Base-by-base conservation (phyloP, 37 sponge, comb jelly and placozoan species). In the Ephydatia muelleri region DNA sequence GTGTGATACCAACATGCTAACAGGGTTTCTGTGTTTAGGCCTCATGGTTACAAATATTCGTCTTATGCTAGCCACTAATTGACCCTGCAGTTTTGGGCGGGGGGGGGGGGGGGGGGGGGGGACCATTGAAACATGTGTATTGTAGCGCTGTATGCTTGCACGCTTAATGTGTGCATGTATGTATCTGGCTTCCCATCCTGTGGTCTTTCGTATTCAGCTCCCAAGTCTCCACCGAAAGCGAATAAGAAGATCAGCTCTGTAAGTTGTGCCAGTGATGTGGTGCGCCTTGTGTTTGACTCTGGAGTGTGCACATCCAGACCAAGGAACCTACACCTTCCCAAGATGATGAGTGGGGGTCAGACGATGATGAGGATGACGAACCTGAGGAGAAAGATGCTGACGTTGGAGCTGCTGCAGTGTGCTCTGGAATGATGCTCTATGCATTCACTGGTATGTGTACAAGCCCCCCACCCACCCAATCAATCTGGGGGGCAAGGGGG, bases 381-480 rank as follows among this genome's bases (percentile, higher is more conserved):
- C 73, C 70, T 49, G 36, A 32, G 34, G 80, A 83, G 22, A 85
- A 89, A 37, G 79, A 78, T 32, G 91, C 78, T 9, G 75, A 78
- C 5, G 79, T 37, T 31, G 73, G 72, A 38, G 85, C 16, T 11
- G 80, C 37, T 39, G 72, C 26, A 2, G 80, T 25, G 23, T 5
- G 33, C 35, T 33, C 57, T 2, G 84, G 80, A 34, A 26, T 65
- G 3, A 69, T 91, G 19, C 37, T 91, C 30, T 87, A 91, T 72
- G 76, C 85, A 82, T 90, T 90, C 48, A 40, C 30, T 38, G 85
- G 90, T 90, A 49, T 75, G 84, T 49, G 27, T 38, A 27, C 25
- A 22, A 1, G 25, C 6, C 6, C n/a, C n/a, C n/a, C n/a, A n/a
- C n/a, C n/a, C n/a, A n/a, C n/a, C n/a, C n/a, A n/a, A n/a, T n/a